phyloP scores from a whole-genome alignment of 2,797 vertebrate species.

The Synaphobranchus kaupii region DNA sequence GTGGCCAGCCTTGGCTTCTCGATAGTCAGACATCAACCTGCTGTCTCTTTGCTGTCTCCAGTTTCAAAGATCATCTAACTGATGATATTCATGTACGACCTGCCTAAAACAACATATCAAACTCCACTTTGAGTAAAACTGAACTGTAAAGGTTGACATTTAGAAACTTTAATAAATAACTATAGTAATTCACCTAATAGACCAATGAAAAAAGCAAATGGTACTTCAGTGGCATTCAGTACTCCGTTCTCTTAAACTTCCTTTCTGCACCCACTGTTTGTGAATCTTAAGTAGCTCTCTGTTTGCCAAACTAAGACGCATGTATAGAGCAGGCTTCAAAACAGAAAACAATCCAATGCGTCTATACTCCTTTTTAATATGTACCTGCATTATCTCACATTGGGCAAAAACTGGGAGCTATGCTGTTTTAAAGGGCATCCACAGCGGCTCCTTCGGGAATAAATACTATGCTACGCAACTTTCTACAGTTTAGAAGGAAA shows the following conservation, averaged over 20 bases:
- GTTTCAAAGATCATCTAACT: not conserved
- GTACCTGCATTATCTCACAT: slow-evolving; percentile 56
- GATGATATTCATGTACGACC: not conserved
- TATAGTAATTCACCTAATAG: slow-evolving; percentile 26
- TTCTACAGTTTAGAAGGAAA: slow-evolving; percentile 6
- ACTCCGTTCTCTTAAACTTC: not conserved
- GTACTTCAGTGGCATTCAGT: too few species aligned
- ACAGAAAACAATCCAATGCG: slow-evolving; percentile 26
- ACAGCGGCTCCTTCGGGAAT: slow-evolving; percentile 37
- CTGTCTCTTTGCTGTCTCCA: not conserved
- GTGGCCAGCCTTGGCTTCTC: too few species aligned
- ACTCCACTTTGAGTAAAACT: not conserved
- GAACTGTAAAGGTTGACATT: not conserved
- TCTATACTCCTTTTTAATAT: slow-evolving; percentile 49
- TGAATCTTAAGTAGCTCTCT: not conserved
- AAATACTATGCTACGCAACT: slow-evolving; percentile 35
- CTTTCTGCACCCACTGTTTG: not conserved
- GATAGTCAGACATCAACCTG: too few species aligned
- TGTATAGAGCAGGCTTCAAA: slow-evolving; percentile 3
- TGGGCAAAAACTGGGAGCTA: slow-evolving; percentile 45
- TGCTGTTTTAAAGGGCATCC: slow-evolving; percentile 57
- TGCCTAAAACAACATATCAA: not conserved
- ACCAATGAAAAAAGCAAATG: slow-evolving; percentile 21
- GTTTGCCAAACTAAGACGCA: slow-evolving; percentile 1
- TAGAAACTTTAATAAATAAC: too few species aligned